A percentile compares a stretch with the other conserved stretches of the same genome.
phyloP scores from a whole-genome alignment of 2,113 vertebrate species.

The Carassius auratus region DNA sequence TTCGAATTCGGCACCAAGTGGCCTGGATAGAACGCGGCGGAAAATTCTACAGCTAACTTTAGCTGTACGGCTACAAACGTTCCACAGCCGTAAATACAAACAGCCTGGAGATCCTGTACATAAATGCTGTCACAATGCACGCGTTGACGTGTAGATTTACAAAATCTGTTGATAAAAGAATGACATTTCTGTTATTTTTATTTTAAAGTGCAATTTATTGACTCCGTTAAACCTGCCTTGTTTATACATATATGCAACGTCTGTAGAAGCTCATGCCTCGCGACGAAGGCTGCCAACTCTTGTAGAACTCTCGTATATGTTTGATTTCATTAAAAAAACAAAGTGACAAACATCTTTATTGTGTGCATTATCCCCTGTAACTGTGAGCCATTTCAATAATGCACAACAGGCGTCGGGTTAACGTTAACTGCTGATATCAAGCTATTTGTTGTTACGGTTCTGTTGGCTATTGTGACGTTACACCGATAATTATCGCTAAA shows the following conservation, averaged over 20 bases:
- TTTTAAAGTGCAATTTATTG: background rate
- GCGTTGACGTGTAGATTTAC: background rate
- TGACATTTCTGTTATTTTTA: background rate
- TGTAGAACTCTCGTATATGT: background rate
- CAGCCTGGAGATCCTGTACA: background rate
- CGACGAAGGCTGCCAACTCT: too few species aligned
- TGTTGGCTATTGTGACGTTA: background rate
- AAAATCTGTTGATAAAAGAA: background rate
- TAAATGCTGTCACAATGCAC: background rate
- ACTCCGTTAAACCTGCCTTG: background rate
- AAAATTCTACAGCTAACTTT: background rate
- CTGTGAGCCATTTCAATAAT: background rate
- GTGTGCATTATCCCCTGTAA: background rate
- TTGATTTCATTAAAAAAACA: background rate
- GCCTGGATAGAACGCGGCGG: slow-evolving; percentile 7
- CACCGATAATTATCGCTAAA: background rate
- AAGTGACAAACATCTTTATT: background rate
- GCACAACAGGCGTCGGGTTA: background rate
- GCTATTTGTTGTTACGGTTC: background rate
- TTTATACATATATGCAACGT: background rate
- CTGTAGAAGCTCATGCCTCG: background rate
- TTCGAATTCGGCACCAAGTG: slow-evolving; percentile 26
- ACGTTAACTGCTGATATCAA: background rate
- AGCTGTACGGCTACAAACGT: background rate
- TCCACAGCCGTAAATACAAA: background rate